These are phyloP conservation scores for Troglohyphantes excavatus DNA, from an alignment of 2,888 invertebrate species.

Conservation along the genomic window DNA sequence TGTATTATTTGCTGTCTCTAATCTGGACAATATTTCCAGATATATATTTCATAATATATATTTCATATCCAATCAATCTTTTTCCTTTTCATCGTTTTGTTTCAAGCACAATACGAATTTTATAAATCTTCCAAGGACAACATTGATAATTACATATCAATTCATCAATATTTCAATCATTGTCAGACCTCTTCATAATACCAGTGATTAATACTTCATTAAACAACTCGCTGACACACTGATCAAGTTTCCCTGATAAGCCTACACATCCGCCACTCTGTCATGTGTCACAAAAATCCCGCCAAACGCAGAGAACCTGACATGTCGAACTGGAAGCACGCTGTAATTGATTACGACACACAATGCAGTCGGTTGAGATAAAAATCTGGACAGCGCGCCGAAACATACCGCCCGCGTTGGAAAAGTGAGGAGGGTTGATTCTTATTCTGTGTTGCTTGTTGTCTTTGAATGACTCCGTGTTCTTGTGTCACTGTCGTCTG, in stretches of 20 bases:
- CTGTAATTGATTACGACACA: slow-evolving; percentile 61
- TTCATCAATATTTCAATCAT: background rate
- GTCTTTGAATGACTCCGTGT: background rate
- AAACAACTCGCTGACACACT: slow-evolving; percentile 12
- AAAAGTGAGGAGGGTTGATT: background rate
- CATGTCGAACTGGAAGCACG: slow-evolving; percentile 50
- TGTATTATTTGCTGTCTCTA: too few relatives aligned
- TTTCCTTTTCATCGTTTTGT: too few relatives aligned
- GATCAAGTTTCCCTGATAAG: slow-evolving; percentile 8
- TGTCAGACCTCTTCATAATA: background rate
- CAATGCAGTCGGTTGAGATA: slow-evolving; percentile 58
- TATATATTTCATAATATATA: too few relatives aligned
- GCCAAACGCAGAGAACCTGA: slow-evolving; percentile 15
- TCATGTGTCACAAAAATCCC: slow-evolving; percentile 61
- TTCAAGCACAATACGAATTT: too few relatives aligned
- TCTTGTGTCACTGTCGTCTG: slow-evolving; percentile 38
- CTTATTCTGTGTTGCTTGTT: background rate
- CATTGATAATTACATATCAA: too few relatives aligned
- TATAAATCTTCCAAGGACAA: too few relatives aligned
- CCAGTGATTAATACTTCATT: slow-evolving; percentile 37
- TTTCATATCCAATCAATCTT: too few relatives aligned
- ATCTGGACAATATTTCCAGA: too few relatives aligned
- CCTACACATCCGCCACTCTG: slow-evolving; percentile 30
- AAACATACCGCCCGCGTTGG: slow-evolving; percentile 46
- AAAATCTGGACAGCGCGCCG: slow-evolving; percentile 41